Conservation (phyloP, 2,797 vertebrate species). For the Masticophis lateralis region DNA sequence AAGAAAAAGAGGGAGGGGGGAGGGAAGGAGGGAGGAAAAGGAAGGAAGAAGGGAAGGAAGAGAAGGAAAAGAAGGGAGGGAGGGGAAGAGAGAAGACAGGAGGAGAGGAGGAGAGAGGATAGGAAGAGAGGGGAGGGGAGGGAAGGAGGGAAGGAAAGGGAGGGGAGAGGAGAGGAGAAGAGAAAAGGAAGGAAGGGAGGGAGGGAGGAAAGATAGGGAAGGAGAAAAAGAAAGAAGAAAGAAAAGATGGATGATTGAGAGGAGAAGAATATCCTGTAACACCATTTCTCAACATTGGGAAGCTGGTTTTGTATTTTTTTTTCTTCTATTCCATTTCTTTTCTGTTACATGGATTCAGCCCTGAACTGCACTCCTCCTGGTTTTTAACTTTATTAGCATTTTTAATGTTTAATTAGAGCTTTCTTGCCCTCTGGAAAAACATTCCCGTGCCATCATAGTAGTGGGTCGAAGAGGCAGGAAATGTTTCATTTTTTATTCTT, state of each 20-base stretch:
- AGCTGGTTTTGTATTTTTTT: neutral
- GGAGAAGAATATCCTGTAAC: neutral
- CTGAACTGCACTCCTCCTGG: neutral
- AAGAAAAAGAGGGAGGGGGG: neutral
- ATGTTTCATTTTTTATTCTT: neutral
- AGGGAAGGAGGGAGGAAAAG: neutral
- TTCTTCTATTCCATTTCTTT: neutral
- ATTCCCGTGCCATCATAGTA: neutral
- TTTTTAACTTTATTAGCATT: neutral
- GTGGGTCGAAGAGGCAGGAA: neutral
- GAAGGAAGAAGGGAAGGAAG: neutral
- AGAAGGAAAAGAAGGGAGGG: no score
- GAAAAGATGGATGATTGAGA: neutral
- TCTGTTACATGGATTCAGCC: neutral
- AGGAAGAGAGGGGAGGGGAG: neutral
- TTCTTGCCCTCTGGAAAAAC: neutral
- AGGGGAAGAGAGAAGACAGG: no score
- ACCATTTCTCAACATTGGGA: neutral
- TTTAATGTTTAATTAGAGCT: neutral
- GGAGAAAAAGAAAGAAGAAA: neutral
- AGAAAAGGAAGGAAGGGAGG: neutral
- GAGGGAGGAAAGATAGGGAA: neutral
- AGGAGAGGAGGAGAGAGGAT: neutral
- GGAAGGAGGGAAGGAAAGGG: no score
- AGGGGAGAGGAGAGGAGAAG: no score